Conservation (phyloP, 1,140 invertebrate species). For the Brachionus plicatilis region DNA sequence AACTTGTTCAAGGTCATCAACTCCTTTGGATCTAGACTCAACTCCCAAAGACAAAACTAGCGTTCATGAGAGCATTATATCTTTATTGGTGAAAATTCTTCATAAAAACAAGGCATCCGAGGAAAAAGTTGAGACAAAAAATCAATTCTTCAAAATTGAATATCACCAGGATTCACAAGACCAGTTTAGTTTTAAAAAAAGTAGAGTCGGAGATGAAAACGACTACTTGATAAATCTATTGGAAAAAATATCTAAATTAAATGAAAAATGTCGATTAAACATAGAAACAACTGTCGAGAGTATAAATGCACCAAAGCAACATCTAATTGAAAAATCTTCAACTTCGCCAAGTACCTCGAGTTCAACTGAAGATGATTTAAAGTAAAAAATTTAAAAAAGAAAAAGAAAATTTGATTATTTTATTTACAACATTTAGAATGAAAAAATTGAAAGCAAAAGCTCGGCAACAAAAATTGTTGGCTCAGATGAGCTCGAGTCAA, state of each 20-base stretch:
- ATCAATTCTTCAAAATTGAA: slow-evolving; percentile 41
- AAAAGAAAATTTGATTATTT: not conserved
- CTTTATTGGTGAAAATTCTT: slow-evolving; percentile 57
- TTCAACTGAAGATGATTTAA: slow-evolving; percentile 26
- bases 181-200: slow-evolving; percentile 43
- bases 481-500: slow-evolving; percentile 25
- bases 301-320: slow-evolving; percentile 38
- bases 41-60: not conserved
- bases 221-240: slow-evolving; percentile 72
- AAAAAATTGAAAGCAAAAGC: slow-evolving; percentile 63
- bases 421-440: slow-evolving; percentile 52
- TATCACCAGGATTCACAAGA: slow-evolving; percentile 41
- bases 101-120: slow-evolving; percentile 59
- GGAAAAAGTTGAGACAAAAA: slow-evolving; percentile 44
- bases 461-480: slow-evolving; percentile 43
- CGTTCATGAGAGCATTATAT: slow-evolving; percentile 78
- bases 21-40: not conserved
- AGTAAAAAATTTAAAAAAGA: not conserved
- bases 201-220: slow-evolving; percentile 75
- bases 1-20: slow-evolving; percentile 50
- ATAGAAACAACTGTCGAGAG: slow-evolving; percentile 44
- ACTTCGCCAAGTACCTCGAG: not conserved
- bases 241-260: slow-evolving; percentile 48
- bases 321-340: slow-evolving; percentile 17
- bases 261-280: slow-evolving; percentile 64